These are phyloP conservation scores for Craterocephalus amniculus DNA, from an alignment of 2,797 vertebrate species.

Conservation along the genomic window DNA sequence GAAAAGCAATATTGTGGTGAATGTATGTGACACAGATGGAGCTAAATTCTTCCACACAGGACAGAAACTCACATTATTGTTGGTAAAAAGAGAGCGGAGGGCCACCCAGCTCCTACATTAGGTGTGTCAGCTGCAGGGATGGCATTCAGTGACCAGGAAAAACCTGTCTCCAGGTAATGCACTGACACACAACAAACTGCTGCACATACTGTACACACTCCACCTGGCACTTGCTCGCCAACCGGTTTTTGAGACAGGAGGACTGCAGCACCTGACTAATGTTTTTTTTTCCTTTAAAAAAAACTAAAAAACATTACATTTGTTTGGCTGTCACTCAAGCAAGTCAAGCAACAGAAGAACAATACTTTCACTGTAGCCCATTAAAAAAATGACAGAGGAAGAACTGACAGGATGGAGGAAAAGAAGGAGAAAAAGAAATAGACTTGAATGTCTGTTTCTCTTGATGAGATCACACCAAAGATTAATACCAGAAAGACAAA, in stretches of 20 bases:
- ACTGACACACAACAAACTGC: slow-evolving; percentile 25
- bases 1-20: neutral
- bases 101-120: slow-evolving; percentile 42
- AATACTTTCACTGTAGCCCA: slow-evolving; percentile 15
- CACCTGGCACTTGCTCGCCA: slow-evolving; percentile 55
- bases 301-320: neutral
- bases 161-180: slow-evolving; percentile 68
- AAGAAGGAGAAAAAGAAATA: neutral
- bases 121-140: slow-evolving; percentile 64
- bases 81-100: slow-evolving; percentile 52
- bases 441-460: neutral
- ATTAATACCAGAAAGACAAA: neutral
- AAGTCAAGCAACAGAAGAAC: slow-evolving; percentile 17
- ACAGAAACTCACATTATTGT: slow-evolving; percentile 28
- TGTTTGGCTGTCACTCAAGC: slow-evolving; percentile 17
- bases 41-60: slow-evolving; percentile 17
- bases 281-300: slow-evolving; percentile 3
- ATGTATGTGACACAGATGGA: slow-evolving; percentile 1
- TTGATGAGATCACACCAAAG: neutral
- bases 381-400: neutral
- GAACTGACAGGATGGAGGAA: neutral
- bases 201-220: slow-evolving; percentile 36
- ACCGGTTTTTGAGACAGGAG: slow-evolving; percentile 61
- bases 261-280: slow-evolving; percentile 31
- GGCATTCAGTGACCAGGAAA: slow-evolving; percentile 77